Base-by-base conservation (phyloP, 2,797 vertebrate genomes). In the Xenops minutus region DNA sequence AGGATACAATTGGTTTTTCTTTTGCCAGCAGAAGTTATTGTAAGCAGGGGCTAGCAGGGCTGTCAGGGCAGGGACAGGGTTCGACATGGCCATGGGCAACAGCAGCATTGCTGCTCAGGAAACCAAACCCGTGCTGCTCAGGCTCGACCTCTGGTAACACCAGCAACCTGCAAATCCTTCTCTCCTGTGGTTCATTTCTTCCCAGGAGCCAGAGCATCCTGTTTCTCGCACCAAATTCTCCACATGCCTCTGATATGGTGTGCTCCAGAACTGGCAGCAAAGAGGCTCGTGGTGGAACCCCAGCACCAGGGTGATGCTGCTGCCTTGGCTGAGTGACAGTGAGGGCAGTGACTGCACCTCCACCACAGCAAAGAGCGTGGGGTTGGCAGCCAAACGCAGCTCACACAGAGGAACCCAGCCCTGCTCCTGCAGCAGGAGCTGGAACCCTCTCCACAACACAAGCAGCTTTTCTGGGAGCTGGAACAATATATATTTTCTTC, bases 161-260 rank as follows among this genome's bases (percentile, higher is more conserved):
- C 64, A 14, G 36, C 3, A 4, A 8, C 21, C 54, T 41, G 68
- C 46, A 83, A 44, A 83, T 44, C 48, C 36, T 52, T 59, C 55
- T 29, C 56, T 79, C 63, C 68, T 15, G 43, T 7, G 68, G 22
- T 4, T 46, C 52, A 2, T 22, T 58, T 51, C 64, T 46, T 19
- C 73, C 52, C 72, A 32, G 37, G 48, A 44, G 1, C n/a, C 48
- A 10, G 0, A 84, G 46, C 56, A 63, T 22, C 61, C 18, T 5
- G 15, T 27, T 51, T 9, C 69, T 64, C 9, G 0, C 80, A 19
- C 7, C 0, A 0, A 36, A 17, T 9, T 18, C 82, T 26, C 58
- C 2, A 3, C 0, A 0, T 4, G 62, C 41, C 58, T 5, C 52
- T 54, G 30, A 21, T 11, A 32, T 5, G 52, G 17, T 2, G 8